Evolutionary conservation across 2,888 invertebrate genomes (phyloP), one percentile per base, ranked within the genome.

Genomic region (Rambutsinella grinnellia): DNA sequence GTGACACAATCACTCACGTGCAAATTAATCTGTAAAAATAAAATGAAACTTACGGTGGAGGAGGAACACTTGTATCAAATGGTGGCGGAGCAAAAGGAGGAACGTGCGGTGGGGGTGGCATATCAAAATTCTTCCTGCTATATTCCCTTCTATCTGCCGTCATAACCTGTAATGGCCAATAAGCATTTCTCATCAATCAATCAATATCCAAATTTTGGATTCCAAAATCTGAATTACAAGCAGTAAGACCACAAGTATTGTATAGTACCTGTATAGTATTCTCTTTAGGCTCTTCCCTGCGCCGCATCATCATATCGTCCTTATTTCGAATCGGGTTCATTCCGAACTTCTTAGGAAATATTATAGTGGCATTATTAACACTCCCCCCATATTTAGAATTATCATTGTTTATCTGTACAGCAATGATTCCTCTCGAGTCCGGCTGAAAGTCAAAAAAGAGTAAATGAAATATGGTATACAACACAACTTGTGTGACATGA

Each of bases 81-180:
- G 89, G 90, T 65, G 89, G 90, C 8, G 90, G 89, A 74, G 91
- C 91, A 49, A 68, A 61, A 26, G 71, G 71, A 24, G 74, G 69
- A 44, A 65, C 51, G 8, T 51, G 61, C 8, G 70, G 69, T 19
- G 57, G 58, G 21, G 56, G 54, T 3, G 69, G 72, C 81, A 82
- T 82, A 46, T 83, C 83, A 60, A 83, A 82, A 8, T 79, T 77
- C 85, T 91, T 91, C 27, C 92, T 88, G 53, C 93, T 93, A 86
- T 95, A 95, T 87, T 95, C 95, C 76, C 95, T 89, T 71, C 95
- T 90, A 86, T 96, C 95, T 1, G 94, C 95, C 10, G 95, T 95
- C 95, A 96, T 94, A 56, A 95, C 95, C 91, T 92, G 85, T 17
- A 36, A 68, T 53, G 3, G 8, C 8, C 47, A 51, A 51, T n/a